A percentile compares a stretch with the other conserved stretches of the same genome.
Evolutionary conservation across 2,888 invertebrate species (phyloP).

Genomic region (Fragum whitleyi): DNA sequence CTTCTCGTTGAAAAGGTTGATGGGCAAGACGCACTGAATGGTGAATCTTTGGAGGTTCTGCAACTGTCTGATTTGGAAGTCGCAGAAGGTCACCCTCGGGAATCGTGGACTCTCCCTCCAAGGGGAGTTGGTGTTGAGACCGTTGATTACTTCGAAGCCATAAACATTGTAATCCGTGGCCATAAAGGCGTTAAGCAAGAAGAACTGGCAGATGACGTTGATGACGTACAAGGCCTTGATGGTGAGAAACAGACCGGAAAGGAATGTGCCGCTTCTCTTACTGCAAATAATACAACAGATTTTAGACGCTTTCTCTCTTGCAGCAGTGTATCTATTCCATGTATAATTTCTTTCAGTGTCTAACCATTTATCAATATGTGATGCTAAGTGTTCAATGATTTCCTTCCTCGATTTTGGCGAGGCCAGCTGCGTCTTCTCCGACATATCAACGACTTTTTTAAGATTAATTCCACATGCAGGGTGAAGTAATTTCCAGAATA

Average conservation of each 20-base stretch:
- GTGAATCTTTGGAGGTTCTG: constrained; percentile 79
- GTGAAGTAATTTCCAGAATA: constrained; percentile 74
- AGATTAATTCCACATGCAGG: constrained; percentile 75
- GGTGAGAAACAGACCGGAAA: constrained; percentile 80
- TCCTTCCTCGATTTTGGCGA: constrained; percentile 73
- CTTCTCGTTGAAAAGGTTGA: constrained; percentile 82
- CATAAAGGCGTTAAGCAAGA: constrained; percentile 80
- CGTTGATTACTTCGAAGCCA: constrained; percentile 78
- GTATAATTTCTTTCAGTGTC: constrained; percentile 76
- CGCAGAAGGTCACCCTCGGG: constrained; percentile 79
- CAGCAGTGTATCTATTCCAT: constrained; percentile 73
- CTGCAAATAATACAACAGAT: constrained; percentile 78
- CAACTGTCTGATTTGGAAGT: constrained; percentile 79
- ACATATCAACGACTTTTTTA: constrained; percentile 77
- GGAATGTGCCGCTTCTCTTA: constrained; percentile 79
- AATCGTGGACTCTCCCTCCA: constrained; percentile 75
- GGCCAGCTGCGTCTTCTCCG: constrained; percentile 75
- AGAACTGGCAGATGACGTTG: constrained; percentile 83
- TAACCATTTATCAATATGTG: constrained; percentile 78
- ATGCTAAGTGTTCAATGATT: constrained; percentile 72
- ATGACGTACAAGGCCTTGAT: constrained; percentile 78
- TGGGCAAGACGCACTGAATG: constrained; percentile 79
- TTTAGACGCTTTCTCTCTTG: constrained; percentile 68
- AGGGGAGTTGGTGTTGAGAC: constrained; percentile 63
- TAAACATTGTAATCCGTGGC: constrained; percentile 78